Evolutionary conservation across 2,888 invertebrate species (phyloP).

Genomic region (Orgyia antiqua): DNA sequence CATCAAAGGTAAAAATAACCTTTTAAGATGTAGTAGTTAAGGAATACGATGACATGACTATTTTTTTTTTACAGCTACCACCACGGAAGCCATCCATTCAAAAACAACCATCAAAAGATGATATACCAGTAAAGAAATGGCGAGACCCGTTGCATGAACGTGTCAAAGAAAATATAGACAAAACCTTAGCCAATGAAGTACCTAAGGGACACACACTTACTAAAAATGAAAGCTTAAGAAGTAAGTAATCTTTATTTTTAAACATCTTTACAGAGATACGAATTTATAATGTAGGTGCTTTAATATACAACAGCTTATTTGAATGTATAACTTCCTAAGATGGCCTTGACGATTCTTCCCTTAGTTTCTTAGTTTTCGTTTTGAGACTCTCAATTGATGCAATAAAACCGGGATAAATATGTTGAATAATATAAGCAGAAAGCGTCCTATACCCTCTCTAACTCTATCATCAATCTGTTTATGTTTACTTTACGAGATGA

Average conservation of each 20-base stretch:
- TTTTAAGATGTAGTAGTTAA: too few relatives aligned
- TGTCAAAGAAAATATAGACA: constrained; percentile 73
- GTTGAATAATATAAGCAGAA: too few relatives aligned
- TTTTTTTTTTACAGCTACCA: constrained; percentile 47
- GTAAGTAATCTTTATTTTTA: constrained; percentile 43
- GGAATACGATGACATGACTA: not conserved
- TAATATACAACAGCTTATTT: not conserved
- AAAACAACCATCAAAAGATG: constrained; percentile 70
- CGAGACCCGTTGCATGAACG: constrained; percentile 71
- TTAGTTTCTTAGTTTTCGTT: too few relatives aligned
- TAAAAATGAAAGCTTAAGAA: constrained; percentile 73
- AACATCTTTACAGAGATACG: too few relatives aligned
- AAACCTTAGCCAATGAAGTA: constrained; percentile 65
- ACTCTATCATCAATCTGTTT: too few relatives aligned
- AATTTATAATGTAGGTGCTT: not conserved
- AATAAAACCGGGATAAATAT: too few relatives aligned
- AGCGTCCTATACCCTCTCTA: too few relatives aligned
- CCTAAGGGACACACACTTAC: constrained; percentile 74
- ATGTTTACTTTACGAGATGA: too few relatives aligned
- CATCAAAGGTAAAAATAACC: constrained; percentile 51
- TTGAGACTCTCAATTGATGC: too few relatives aligned
- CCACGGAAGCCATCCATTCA: constrained; percentile 66
- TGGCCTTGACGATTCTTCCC: too few relatives aligned
- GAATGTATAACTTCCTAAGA: too few relatives aligned
- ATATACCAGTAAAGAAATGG: constrained; percentile 69